Conservation (phyloP, 2,888 invertebrate species). For the Griposia aprilina region DNA sequence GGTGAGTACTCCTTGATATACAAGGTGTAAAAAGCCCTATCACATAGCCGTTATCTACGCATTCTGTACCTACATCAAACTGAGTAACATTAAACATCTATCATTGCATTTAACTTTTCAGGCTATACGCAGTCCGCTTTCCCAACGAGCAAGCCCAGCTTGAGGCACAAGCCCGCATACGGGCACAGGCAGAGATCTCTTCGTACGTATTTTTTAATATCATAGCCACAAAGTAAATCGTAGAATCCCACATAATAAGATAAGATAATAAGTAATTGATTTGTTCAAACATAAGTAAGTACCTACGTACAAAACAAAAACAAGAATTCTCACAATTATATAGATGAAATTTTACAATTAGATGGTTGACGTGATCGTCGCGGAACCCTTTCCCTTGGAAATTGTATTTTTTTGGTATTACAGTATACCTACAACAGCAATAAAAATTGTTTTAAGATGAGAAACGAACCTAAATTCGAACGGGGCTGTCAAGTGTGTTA, state of each 20-base stretch:
- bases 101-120: neutral
- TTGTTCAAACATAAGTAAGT: neutral
- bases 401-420: too few species aligned
- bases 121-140: neutral
- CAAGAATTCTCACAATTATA: neutral
- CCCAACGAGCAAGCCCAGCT: accelerated
- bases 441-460: neutral
- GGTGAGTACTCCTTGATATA: neutral
- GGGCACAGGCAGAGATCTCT: accelerated
- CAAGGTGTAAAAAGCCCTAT: neutral
- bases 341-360: neutral
- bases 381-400: too few species aligned
- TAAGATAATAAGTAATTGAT: neutral
- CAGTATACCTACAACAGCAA: neutral
- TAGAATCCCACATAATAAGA: neutral
- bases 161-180: neutral
- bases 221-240: neutral
- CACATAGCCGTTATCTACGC: too few species aligned
- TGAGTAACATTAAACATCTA: too few species aligned
- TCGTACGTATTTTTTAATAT: neutral
- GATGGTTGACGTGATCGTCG: too few species aligned
- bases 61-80: too few species aligned
- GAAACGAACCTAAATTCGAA: too few species aligned
- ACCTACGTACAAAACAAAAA: neutral
- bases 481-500: neutral